Evolutionary conservation across 2,113 vertebrate genomes (phyloP).

Genomic region (Monarcha castaneiventris): DNA sequence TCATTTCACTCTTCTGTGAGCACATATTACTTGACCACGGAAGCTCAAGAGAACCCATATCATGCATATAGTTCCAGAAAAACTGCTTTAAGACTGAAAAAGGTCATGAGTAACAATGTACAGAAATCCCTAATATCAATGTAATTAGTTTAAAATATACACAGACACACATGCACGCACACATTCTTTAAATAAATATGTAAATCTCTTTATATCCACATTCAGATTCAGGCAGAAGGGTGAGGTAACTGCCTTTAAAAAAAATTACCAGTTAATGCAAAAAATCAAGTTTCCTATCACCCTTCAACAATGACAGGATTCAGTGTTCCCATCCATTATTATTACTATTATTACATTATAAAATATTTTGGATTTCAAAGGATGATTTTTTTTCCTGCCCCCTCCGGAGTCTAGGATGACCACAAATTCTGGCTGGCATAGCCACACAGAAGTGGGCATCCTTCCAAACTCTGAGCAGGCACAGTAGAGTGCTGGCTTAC

Average conservation of each 20-base stretch:
- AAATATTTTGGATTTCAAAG: neutral
- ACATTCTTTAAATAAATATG: neutral
- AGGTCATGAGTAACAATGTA: neutral
- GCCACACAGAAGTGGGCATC: neutral
- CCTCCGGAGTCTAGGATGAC: neutral
- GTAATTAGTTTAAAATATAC: neutral
- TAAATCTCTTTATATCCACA: neutral
- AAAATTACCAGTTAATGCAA: neutral
- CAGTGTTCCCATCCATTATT: neutral
- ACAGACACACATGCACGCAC: neutral
- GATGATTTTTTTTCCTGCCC: neutral
- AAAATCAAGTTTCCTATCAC: neutral
- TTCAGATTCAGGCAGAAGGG: neutral
- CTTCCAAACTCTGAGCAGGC: neutral
- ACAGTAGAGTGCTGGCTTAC: neutral
- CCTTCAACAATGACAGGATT: neutral
- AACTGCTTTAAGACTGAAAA: neutral
- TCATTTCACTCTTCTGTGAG: neutral
- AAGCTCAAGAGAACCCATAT: neutral
- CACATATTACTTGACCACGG: neutral
- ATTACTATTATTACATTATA: neutral
- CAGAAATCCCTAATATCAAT: neutral
- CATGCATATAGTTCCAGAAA: neutral
- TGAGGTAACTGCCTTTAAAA: neutral
- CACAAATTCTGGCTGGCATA: neutral